Evolutionary conservation across 1,140 invertebrate genomes (phyloP).

Genomic region (Hycleus cichorii): DNA sequence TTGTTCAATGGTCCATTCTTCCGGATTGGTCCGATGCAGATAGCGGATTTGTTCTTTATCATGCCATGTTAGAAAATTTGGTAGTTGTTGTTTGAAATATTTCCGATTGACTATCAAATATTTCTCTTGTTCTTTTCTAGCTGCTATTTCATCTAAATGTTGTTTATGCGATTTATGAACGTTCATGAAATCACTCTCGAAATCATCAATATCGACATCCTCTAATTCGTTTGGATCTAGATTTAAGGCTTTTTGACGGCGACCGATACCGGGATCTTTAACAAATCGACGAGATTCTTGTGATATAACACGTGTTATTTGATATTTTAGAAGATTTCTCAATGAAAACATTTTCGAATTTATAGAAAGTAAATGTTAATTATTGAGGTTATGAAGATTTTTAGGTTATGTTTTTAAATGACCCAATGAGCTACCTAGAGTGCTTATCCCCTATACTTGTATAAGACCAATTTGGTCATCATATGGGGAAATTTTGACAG

Average conservation of each 20-base stretch:
- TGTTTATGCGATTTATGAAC: conserved; percentile 38
- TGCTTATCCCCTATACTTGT: too few species aligned
- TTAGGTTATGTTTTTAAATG: too few species aligned
- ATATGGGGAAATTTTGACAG: too few species aligned
- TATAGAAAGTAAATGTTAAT: too few species aligned
- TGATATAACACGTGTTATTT: too few species aligned
- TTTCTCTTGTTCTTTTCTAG: conserved; percentile 43
- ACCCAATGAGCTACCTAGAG: too few species aligned
- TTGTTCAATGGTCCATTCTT: conserved; percentile 64
- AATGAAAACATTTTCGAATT: too few species aligned
- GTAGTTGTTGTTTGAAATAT: conserved; percentile 61
- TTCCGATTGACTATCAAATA: conserved; percentile 60
- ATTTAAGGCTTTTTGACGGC: conserved; percentile 9
- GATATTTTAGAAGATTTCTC: too few species aligned
- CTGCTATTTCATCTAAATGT: conserved; percentile 39
- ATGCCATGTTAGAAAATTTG: conserved; percentile 71
- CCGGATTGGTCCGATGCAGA: conserved; percentile 57
- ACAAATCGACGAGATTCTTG: too few species aligned
- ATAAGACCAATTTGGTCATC: too few species aligned
- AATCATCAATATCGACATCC: conserved; percentile 39
- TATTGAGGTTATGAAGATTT: too few species aligned
- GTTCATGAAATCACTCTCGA: conserved; percentile 47
- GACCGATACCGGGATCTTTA: conserved; percentile 14
- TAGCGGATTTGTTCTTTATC: conserved; percentile 76
- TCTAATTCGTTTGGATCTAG: conserved; percentile 31